Conservation (phyloP, 1,140 invertebrate species). For the Lutraria rhynchaena region DNA sequence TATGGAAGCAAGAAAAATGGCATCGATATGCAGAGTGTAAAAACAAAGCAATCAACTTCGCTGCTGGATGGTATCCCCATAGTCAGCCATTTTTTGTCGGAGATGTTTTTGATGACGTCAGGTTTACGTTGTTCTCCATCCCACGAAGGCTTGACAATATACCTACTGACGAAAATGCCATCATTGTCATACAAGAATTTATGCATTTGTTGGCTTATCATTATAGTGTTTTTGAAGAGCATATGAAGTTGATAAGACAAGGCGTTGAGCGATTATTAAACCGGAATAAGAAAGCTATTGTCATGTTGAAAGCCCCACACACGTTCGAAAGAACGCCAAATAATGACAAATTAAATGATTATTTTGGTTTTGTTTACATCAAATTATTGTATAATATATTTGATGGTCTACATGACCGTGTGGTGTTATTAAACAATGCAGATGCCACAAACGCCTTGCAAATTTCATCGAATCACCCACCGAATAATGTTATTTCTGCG, state of each 20-base stretch:
- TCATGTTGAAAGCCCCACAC: constrained; percentile 25
- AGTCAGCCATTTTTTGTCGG: constrained; percentile 12
- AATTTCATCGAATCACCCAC: not conserved
- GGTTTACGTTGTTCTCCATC: constrained; percentile 7
- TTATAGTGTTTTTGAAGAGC: constrained; percentile 5
- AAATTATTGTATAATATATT: constrained; percentile 15
- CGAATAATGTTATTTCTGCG: not conserved
- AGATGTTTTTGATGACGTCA: not conserved
- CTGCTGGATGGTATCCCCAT: constrained; percentile 12
- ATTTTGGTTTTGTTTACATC: constrained; percentile 9
- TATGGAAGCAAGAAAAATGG: not conserved
- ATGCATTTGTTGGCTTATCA: constrained; percentile 7
- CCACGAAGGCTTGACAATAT: constrained; percentile 8
- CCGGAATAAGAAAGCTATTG: not conserved
- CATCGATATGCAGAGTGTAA: not conserved
- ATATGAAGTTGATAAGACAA: not conserved
- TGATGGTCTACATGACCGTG: constrained; percentile 6
- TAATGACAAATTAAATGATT: not conserved
- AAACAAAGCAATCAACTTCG: not conserved
- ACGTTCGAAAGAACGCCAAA: not conserved
- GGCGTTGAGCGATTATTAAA: constrained; percentile 16
- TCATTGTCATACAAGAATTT: constrained; percentile 16
- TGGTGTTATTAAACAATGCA: constrained; percentile 15
- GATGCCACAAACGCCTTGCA: not conserved
- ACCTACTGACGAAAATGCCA: not conserved